Evolutionary conservation across 2,888 invertebrate species (phyloP).

Genomic region (Drepana falcataria): DNA sequence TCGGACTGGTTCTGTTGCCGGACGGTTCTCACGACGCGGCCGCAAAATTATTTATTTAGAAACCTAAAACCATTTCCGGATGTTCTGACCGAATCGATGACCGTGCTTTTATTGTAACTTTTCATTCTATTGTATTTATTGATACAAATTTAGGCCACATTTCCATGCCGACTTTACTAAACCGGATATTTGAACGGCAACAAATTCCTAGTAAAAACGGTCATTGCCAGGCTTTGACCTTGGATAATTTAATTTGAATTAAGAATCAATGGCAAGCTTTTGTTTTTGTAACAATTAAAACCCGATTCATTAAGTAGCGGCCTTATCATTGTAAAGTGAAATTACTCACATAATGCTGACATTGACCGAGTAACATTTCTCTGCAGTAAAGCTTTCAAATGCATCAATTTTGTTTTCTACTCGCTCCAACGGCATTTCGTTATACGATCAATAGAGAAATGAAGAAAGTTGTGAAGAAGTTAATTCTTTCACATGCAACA

Average conservation of each 20-base stretch:
- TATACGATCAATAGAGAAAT: no score
- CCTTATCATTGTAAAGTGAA: conserved; percentile 1
- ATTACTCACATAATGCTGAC: conserved; percentile 9
- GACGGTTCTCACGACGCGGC: neutral
- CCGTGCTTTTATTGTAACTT: neutral
- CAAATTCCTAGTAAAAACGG: conserved; percentile 21
- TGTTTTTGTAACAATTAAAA: conserved; percentile 37
- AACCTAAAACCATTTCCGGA: neutral
- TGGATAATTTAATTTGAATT: conserved; percentile 22
- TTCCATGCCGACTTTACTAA: conserved; percentile 20
- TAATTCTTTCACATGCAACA: no score
- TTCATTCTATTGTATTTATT: neutral
- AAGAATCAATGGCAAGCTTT: conserved; percentile 30
- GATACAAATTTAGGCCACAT: neutral
- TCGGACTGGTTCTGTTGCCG: neutral
- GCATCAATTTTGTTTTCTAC: neutral
- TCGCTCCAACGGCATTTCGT: no score
- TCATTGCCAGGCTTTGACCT: conserved; percentile 41
- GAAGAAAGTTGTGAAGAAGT: no score
- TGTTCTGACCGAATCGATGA: neutral
- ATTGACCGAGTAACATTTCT: conserved; percentile 15
- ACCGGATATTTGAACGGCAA: conserved; percentile 24
- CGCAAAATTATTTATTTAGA: neutral
- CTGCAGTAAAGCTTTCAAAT: conserved; percentile 5
- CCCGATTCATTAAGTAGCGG: conserved; percentile 8